Evolutionary conservation across 2,797 vertebrate genomes (phyloP).

Genomic region (Hipposideros larvatus): DNA sequence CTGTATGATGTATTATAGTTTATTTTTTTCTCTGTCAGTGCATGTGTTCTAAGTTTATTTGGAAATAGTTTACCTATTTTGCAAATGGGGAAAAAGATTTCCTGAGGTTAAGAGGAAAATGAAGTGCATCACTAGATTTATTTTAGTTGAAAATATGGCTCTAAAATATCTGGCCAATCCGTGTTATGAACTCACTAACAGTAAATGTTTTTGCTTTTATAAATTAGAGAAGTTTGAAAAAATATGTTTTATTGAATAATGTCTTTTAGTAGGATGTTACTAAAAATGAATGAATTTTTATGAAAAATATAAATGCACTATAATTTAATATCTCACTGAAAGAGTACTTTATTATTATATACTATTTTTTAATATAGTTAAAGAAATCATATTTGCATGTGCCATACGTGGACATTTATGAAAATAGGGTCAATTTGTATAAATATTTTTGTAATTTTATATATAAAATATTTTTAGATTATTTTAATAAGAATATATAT

Average conservation of each 20-base stretch:
- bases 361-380: neutral
- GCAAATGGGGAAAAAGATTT: neutral
- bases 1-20: neutral
- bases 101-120: neutral
- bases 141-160: conserved; percentile 11
- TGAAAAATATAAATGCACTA: neutral
- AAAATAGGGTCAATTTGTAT: neutral
- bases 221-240: neutral
- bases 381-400: neutral
- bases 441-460: neutral
- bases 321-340: neutral
- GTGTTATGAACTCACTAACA: neutral
- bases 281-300: neutral
- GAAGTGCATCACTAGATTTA: neutral
- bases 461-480: neutral
- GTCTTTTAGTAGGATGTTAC: neutral
- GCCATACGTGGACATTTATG: neutral
- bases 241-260: neutral
- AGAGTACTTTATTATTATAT: neutral
- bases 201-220: neutral
- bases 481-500: neutral
- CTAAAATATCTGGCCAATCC: neutral
- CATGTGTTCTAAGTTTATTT: neutral
- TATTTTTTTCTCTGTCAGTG: neutral
- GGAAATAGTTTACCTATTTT: neutral